Conservation (phyloP, 1,140 invertebrate species). For the Eufriesea mexicana region DNA sequence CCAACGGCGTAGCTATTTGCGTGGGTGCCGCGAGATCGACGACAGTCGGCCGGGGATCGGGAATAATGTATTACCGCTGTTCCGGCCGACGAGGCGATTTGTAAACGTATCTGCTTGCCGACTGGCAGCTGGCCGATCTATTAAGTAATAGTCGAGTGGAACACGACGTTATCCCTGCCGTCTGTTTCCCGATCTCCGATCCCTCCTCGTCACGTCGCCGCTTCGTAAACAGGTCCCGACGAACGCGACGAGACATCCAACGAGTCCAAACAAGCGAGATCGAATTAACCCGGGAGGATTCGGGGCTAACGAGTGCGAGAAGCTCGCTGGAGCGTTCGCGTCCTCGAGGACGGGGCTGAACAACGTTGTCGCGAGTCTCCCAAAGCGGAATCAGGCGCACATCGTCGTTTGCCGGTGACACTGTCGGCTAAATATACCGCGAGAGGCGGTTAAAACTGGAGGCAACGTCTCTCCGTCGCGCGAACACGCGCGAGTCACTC, state of each 20-base stretch:
- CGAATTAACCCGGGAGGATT: background rate
- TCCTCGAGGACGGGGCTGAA: slow-evolving; percentile 10
- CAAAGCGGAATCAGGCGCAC: slow-evolving; percentile 21
- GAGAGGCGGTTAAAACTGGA: slow-evolving; percentile 27
- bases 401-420: slow-evolving; percentile 43
- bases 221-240: background rate
- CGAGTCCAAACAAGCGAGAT: slow-evolving; percentile 21
- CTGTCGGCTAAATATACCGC: slow-evolving; percentile 57
- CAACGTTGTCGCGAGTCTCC: slow-evolving; percentile 26
- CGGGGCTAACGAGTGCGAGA: background rate
- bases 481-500: background rate
- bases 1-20: slow-evolving; percentile 27
- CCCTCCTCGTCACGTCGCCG: background rate
- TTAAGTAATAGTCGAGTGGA: slow-evolving; percentile 17
- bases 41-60: slow-evolving; percentile 44
- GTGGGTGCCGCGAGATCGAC: slow-evolving; percentile 43
- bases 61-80: slow-evolving; percentile 48
- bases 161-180: background rate
- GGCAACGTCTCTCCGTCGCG: slow-evolving; percentile 9
- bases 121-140: slow-evolving; percentile 33
- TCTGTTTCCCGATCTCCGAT: background rate
- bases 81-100: slow-evolving; percentile 37
- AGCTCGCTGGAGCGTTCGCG: background rate
- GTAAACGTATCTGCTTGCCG: slow-evolving; percentile 42
- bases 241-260: background rate